These are phyloP conservation scores for Ametastegia equiseti DNA, from an alignment of 2,888 invertebrate species.

Conservation along the genomic window DNA sequence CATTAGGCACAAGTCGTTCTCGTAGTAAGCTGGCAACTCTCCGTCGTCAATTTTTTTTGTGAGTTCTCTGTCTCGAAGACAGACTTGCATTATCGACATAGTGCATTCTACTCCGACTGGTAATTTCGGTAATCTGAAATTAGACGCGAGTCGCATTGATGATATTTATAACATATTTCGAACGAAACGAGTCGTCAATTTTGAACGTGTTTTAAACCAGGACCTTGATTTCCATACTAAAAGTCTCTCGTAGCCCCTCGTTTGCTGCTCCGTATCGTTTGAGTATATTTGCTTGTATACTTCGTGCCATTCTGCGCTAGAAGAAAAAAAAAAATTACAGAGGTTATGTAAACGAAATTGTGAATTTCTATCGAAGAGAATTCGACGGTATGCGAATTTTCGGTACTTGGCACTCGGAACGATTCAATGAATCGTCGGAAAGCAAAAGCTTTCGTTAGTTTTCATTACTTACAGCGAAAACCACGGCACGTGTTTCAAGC, in stretches of 20 bases:
- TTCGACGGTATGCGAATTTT: background rate
- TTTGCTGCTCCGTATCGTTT: slow-evolving; percentile 64
- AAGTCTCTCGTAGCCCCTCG: slow-evolving; percentile 65
- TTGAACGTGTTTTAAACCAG: background rate
- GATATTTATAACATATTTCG: background rate
- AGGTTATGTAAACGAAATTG: background rate
- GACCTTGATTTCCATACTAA: slow-evolving; percentile 73
- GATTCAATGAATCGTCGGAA: background rate
- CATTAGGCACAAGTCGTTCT: slow-evolving; percentile 78
- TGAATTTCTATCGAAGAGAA: background rate
- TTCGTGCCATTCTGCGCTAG: slow-evolving; percentile 69
- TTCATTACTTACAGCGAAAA: slow-evolving; percentile 65
- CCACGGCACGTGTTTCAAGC: slow-evolving; percentile 66
- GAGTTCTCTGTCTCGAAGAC: slow-evolving; percentile 69
- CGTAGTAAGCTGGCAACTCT: slow-evolving; percentile 67
- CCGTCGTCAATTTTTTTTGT: slow-evolving; percentile 64
- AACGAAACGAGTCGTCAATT: background rate
- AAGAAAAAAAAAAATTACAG: too few species aligned
- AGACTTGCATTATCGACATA: slow-evolving; percentile 69
- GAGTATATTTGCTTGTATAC: slow-evolving; percentile 70
- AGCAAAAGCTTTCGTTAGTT: background rate
- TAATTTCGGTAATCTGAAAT: slow-evolving; percentile 65
- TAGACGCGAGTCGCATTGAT: slow-evolving; percentile 23
- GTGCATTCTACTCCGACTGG: slow-evolving; percentile 72
- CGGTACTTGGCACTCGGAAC: background rate